Base-by-base conservation (phyloP, 2,797 vertebrate species). In the Gymnodraco acuticeps region DNA sequence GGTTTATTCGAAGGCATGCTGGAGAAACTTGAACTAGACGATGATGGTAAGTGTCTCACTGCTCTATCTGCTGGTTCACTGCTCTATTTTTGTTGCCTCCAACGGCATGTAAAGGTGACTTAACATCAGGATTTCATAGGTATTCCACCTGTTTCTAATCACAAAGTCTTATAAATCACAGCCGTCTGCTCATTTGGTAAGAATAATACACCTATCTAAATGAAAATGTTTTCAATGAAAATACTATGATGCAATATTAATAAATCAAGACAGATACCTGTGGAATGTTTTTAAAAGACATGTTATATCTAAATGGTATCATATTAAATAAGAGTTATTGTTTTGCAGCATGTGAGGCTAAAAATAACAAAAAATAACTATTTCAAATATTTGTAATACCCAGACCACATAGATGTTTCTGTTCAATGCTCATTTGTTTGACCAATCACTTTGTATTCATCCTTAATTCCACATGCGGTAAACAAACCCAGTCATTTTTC, bases 11-110 rank as follows among this genome's bases (percentile, higher is more conserved):
- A 95, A 95, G 94, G 94, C 88, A 95, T 95, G 94, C 90, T 96
- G 94, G 95, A 95, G 91, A 96, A 95, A 93, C 94, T 96, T 92
- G 93, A 95, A 89, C 92, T 96, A 75, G 90, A 93, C 47, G 93
- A 94, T 85, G 95, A 93, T 73, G 94, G 95, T 96, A 75, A 93
- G 91, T 81, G 38, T 47, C 59, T 48, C 19, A 0, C n/a, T 63
- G 46, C 70, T 5, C 33, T 48, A 41, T 38, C 15, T 55, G 51
- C 20, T 20, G 33, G 53, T 12, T 16, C 19, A 59, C 10, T 56
- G 42, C 66, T 27, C 45, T 11, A 6, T 11, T 52, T 17, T 17
- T n/a, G n/a, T 0, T 51, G 15, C 7, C 16, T n/a, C 15, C 54
- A 41, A 13, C n/a, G 20, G n/a, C 5, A 46, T 33, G 31, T 55